phyloP scores from a whole-genome alignment of 2,113 vertebrate species.

The Psittacula cyanocephala region DNA sequence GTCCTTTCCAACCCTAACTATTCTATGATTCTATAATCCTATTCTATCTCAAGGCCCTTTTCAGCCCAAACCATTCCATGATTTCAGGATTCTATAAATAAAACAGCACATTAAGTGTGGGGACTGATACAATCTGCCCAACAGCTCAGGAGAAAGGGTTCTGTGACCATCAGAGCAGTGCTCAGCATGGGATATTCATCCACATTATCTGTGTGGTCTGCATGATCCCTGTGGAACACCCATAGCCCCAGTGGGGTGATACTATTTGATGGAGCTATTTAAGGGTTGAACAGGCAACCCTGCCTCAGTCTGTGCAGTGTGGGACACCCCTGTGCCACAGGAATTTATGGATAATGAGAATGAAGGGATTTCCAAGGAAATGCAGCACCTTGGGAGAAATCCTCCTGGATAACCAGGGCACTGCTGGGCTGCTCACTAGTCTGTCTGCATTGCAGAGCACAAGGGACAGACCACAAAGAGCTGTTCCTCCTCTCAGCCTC shows the following conservation, averaged over 20 bases:
- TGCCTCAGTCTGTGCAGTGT: background rate
- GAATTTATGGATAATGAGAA: accelerated
- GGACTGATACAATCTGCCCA: background rate
- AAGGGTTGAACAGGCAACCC: background rate
- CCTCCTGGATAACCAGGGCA: accelerated
- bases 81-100: background rate
- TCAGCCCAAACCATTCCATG: background rate
- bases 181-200: background rate
- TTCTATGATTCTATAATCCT: too few relatives aligned
- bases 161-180: background rate
- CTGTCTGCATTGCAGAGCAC: accelerated
- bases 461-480: background rate
- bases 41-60: background rate
- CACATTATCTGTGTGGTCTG: accelerated
- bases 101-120: background rate
- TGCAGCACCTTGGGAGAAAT: background rate
- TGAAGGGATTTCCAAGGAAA: background rate
- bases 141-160: background rate
- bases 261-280: accelerated
- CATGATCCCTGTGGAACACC: accelerated
- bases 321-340: too few relatives aligned
- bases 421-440: background rate
- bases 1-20: too few relatives aligned
- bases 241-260: accelerated
- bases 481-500: background rate